Evolutionary conservation across 2,113 vertebrate species (phyloP), one percentile per base, ranked within the genome.

Genomic region (Microtus montanus): DNA sequence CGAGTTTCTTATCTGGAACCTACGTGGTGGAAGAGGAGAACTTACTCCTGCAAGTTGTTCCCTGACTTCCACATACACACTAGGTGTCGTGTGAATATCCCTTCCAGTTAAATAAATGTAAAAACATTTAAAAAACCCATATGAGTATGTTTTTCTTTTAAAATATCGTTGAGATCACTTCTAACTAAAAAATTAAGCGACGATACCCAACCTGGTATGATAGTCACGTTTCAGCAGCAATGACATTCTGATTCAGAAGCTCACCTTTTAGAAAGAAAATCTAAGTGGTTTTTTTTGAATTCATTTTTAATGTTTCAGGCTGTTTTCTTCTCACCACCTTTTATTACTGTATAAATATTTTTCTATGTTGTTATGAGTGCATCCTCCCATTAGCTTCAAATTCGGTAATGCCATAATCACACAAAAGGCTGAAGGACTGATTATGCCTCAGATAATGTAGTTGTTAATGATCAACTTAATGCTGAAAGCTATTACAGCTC

Each of bases 381-480:
- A 82, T 93, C 15, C 26, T 87, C 47, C 95, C 97, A 87, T 95
- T 97, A 90, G 9, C 96, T 98, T 98, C 97, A 97, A 98, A 98
- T 97, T 96, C 95, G 28, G 54, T 97, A 93, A 95, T 95, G 97
- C 97, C 97, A 98, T 97, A 98, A 97, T 98, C 85, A 93, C 90
- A 98, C 97, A 97, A 98, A 97, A 98, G 98, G 92, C 95, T 96
- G 96, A 98, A 98, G 97, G 98, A 97, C 98, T 98, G 98, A 98
- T 99, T 98, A 97, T 98, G 97, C 97, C 95, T 96, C 96, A 97
- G 98, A 98, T 98, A 98, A 98, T 98, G 96, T 98, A 98, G 98
- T 98, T 98, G 98, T 98, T 98, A 98, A 98, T 98, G 98, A 98
- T 98, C 98, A 98, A 98, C 97, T 98, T 98, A 98, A 98, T 98